phyloP scores from a whole-genome alignment of 1,140 invertebrate species.

The Heliothis virescens region DNA sequence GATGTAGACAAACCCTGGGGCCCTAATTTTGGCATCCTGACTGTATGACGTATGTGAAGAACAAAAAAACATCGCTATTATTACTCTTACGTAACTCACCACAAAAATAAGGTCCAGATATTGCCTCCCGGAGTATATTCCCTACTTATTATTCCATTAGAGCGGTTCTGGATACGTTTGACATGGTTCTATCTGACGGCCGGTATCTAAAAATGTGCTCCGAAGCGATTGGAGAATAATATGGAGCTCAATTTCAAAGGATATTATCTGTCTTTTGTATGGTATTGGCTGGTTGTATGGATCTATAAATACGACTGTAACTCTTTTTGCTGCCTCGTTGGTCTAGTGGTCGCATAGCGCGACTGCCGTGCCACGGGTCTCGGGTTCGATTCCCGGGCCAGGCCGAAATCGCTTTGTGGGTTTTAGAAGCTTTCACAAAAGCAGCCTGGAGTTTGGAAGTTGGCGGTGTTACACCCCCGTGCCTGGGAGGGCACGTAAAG shows the following conservation, averaged over 20 bases:
- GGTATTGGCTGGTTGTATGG: not conserved
- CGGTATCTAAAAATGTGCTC: not conserved
- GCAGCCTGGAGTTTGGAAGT: too few relatives aligned
- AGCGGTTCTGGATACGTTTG: not conserved
- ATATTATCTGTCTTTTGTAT: not conserved
- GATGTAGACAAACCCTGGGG: too few relatives aligned
- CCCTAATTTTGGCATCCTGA: not conserved
- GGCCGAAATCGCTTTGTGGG: too few relatives aligned
- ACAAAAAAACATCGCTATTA: not conserved
- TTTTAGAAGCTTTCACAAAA: too few relatives aligned
- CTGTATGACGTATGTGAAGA: not conserved
- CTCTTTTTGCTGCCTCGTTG: too few relatives aligned
- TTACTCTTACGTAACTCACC: not conserved
- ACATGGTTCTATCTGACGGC: not conserved
- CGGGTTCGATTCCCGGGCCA: too few relatives aligned
- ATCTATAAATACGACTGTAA: too few relatives aligned
- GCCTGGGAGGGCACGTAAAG: too few relatives aligned
- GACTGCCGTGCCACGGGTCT: too few relatives aligned
- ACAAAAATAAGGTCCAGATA: conserved; percentile 1
- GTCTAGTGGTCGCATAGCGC: too few relatives aligned
- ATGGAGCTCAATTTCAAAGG: not conserved
- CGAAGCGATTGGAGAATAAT: not conserved
- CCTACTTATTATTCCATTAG: not conserved
- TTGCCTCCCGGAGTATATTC: not conserved
- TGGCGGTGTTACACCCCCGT: too few relatives aligned